Evolutionary conservation across 2,113 vertebrate genomes (phyloP), one percentile per base, ranked within the genome.

Genomic region (Tor tambroides): DNA sequence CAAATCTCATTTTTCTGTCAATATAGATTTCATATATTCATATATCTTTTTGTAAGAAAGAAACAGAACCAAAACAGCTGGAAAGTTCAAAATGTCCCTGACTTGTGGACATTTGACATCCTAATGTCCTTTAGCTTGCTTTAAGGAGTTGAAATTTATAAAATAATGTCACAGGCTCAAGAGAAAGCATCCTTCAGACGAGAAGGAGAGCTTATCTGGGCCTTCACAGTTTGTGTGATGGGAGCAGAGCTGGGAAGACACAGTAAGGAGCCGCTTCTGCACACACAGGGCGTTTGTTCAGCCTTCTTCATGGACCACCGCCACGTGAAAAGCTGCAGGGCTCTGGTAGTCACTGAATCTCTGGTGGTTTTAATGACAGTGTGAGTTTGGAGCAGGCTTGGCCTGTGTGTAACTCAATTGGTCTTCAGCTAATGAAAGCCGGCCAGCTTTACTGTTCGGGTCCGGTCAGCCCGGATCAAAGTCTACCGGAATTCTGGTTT

Each of bases 1-100:
- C 88, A 65, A 88, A 88, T 88, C 75, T 59, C 35, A 90, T 87
- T 88, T 88, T 88, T 82, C 87, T 84, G 80, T 89, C 86, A 84
- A 93, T 93, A 67, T 93, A 92, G 87, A 93, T 91, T 75, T 90
- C 91, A 92, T 85, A 85, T 90, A 83, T 90, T 87, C 91, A 89
- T 87, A 87, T 89, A 81, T 83, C 85, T 86, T 90, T 61, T 89
- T 51, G 74, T 90, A 87, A 88, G 86, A 89, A 90, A 54, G 4
- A 46, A 89, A 89, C 63, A 30, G 12, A 67, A 82, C 17, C 49
- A 59, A 89, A 87, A 85, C 10, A 19, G 83, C 54, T 85, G 51
- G 77, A 88, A 84, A 72, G 88, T 86, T 83, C 85, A 88, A 88
- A 88, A 88, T 80, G 88, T 91, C 87, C 88, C 86, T 89, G 89